These are phyloP conservation scores for Lycaon pictus DNA, from an alignment of 2,113 vertebrate genomes.

Conservation along the genomic window DNA sequence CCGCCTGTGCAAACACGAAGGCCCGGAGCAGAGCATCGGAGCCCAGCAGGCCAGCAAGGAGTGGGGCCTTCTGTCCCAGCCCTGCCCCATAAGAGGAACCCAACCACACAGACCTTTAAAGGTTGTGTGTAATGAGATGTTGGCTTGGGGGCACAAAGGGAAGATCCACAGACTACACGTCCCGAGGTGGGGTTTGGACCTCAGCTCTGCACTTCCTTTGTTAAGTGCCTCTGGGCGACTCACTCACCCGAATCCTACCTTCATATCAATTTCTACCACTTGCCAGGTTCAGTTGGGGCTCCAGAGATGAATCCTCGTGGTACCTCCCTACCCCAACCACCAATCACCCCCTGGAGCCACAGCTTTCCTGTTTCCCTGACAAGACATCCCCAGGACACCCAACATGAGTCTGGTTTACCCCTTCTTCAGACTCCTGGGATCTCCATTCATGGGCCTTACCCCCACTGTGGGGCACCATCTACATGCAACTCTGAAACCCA, in stretches of 20 bases:
- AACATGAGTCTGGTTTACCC: background rate
- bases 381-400: background rate
- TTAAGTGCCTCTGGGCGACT: background rate
- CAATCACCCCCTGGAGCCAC: background rate
- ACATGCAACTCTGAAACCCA: background rate
- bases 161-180: fast-evolving
- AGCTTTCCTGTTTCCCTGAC: background rate
- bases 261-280: background rate
- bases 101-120: background rate
- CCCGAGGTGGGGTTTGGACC: background rate
- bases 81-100: background rate
- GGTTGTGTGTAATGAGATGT: background rate
- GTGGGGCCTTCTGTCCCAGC: background rate
- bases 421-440: background rate
- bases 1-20: background rate
- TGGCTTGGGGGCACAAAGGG: fast-evolving
- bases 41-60: background rate
- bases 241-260: too few species aligned
- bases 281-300: background rate
- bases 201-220: background rate
- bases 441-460: background rate
- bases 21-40: background rate
- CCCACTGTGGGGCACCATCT: background rate
- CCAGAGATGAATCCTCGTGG: fast-evolving
- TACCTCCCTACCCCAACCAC: fast-evolving